Evolutionary conservation across 2,888 invertebrate species (phyloP), one percentile per base, ranked within the genome.

Genomic region (Xestia rhomboidea): DNA sequence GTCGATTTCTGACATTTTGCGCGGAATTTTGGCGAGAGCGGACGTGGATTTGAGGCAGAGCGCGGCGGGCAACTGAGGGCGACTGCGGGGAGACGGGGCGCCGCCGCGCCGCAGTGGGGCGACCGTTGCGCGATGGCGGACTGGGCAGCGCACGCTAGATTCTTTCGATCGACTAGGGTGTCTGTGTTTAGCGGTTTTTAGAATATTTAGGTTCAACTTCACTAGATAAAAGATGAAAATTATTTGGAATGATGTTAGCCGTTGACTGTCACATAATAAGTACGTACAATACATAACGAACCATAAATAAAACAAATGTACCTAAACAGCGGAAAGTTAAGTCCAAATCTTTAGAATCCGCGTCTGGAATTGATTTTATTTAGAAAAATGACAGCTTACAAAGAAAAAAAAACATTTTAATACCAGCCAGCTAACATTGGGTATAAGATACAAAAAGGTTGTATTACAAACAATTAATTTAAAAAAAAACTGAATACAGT

Each of bases 21-120:
- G 77, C 54, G 64, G n/a, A 68, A 72, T 73, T 81, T 76, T 70
- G 44, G 68, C 67, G 71, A 30, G 62, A 72, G 81, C 79, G n/a
- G 76, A 86, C 93, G 93, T 94, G 93, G 87, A 87, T 34, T 73
- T 84, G 34, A 49, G 24, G 46, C 75, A 81, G 84, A 88, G 83
- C 85, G 83, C 89, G 82, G 85, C 77, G 79, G 89, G 92, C 92
- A 89, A 94, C 94, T 94, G 92, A 93, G 71, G 88, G 91, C 92
- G 89, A 94, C 93, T 94, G 91, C 92, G 82, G 76, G 81, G 79
- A 57, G 57, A 80, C 68, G 81, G 63, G 68, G 81, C 75, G 81
- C 80, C 66, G 81, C 79, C 68, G 79, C 80, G 80, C 79, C 62
- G 76, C 79, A 69, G 79, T 79, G 79, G 79, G 64, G 68, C 79